Percentiles rank a stretch among this genome's conserved stretches.
These are phyloP conservation scores for Acanthosepion lycidas DNA, from an alignment of 2,888 invertebrate genomes.

Conservation along the genomic window DNA sequence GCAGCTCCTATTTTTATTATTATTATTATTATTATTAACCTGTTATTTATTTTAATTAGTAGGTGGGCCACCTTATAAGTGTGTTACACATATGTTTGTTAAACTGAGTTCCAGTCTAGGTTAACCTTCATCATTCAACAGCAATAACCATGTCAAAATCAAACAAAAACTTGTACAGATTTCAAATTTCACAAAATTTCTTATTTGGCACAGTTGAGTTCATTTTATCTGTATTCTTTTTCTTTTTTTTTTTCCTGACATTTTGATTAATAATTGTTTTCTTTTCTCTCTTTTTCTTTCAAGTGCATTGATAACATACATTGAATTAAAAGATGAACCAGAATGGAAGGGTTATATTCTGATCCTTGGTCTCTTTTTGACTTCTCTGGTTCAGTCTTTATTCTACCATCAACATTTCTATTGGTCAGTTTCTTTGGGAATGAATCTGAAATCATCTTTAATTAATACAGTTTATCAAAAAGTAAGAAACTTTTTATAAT, in stretches of 20 bases:
- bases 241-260: not conserved
- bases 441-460: constrained; percentile 89
- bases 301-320: constrained; percentile 68
- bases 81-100: no score
- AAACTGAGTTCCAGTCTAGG: no score
- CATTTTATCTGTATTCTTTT: no score
- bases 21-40: no score
- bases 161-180: no score
- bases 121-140: no score
- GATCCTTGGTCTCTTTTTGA: constrained; percentile 83
- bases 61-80: no score
- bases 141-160: no score
- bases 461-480: constrained; percentile 93
- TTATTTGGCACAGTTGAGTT: no score
- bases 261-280: not conserved
- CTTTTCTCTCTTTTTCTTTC: constrained; percentile 49
- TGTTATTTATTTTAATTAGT: no score
- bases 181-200: no score
- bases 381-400: constrained; percentile 87
- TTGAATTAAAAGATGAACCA: constrained; percentile 56
- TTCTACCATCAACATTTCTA: constrained; percentile 93
- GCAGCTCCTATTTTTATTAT: no score
- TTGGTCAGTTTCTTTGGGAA: constrained; percentile 85
- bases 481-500: constrained; percentile 61
- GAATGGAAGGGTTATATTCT: constrained; percentile 92